Evolutionary conservation across 2,797 vertebrate genomes (phyloP).

Genomic region (Brachyalestes nurse): DNA sequence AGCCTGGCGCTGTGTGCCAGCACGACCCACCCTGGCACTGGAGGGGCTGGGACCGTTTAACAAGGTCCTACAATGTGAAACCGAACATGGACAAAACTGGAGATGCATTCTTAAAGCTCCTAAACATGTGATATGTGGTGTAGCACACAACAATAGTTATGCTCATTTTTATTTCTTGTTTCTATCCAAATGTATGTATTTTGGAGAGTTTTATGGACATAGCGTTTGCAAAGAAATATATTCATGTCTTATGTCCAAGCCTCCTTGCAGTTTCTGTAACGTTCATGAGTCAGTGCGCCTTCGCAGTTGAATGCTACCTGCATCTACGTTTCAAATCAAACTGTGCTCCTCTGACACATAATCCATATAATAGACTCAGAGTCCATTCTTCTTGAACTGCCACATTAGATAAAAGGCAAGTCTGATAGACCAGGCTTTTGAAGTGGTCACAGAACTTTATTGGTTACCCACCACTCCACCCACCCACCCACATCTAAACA

Average conservation of each 20-base stretch:
- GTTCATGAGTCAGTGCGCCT: conserved; percentile 18
- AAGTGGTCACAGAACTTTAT: conserved; percentile 54
- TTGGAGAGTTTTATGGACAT: conserved; percentile 2
- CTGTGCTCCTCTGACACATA: conserved; percentile 53
- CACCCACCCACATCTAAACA: conserved; percentile 28
- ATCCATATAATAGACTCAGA: conserved; percentile 61
- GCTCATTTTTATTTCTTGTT: background rate
- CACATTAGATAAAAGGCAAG: conserved; percentile 60
- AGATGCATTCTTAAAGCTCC: conserved; percentile 2
- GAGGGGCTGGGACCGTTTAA: conserved; percentile 20
- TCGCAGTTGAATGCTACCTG: conserved; percentile 37
- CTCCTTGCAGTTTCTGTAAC: conserved; percentile 17
- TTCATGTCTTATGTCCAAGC: background rate
- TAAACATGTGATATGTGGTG: conserved; percentile 25
- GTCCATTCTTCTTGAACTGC: conserved; percentile 50
- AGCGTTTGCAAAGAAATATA: conserved; percentile 19
- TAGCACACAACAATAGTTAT: background rate
- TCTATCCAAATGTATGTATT: background rate
- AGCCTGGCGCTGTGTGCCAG: conserved; percentile 47
- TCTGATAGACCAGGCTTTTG: conserved; percentile 56
- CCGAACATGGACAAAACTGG: background rate
- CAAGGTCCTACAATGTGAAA: conserved; percentile 23
- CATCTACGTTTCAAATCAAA: conserved; percentile 45
- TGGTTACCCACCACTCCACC: conserved; percentile 41
- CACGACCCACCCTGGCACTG: conserved; percentile 36